A percentile compares a stretch with the other conserved stretches of the same genome.
phyloP scores from a whole-genome alignment of 2,797 vertebrate genomes.

The Ibycter americanus region DNA sequence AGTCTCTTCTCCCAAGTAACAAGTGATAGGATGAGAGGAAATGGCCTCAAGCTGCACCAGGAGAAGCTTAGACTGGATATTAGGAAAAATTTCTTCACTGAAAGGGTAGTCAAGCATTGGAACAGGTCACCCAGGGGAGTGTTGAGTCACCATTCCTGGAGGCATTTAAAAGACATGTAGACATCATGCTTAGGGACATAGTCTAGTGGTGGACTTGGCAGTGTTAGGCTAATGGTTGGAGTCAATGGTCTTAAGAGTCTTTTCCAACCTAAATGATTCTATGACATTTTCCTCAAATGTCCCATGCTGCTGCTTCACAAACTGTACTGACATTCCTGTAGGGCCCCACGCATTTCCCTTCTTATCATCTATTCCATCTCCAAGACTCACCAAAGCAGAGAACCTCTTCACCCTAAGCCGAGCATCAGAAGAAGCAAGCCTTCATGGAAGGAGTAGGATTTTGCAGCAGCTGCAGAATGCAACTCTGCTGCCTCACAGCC shows the following conservation, averaged over 20 bases:
- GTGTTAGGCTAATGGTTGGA: neutral
- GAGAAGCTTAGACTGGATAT: neutral
- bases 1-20: neutral
- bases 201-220: neutral
- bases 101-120: neutral
- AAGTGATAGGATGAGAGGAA: neutral
- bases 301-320: neutral
- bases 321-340: neutral
- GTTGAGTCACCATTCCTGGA: neutral
- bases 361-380: neutral
- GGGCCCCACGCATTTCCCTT: neutral
- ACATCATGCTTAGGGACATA: neutral
- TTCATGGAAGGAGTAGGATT: neutral
- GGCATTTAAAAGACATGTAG: neutral
- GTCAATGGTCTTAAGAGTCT: neutral
- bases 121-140: neutral
- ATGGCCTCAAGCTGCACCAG: neutral
- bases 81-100: neutral
- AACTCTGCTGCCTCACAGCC: neutral
- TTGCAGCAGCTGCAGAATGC: neutral
- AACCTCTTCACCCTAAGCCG: neutral
- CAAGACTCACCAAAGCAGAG: neutral
- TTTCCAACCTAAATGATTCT: neutral
- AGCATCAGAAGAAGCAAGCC: neutral
- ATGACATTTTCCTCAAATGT: neutral